Conservation (phyloP, 2,797 vertebrate species). For the Graptemys geographica region DNA sequence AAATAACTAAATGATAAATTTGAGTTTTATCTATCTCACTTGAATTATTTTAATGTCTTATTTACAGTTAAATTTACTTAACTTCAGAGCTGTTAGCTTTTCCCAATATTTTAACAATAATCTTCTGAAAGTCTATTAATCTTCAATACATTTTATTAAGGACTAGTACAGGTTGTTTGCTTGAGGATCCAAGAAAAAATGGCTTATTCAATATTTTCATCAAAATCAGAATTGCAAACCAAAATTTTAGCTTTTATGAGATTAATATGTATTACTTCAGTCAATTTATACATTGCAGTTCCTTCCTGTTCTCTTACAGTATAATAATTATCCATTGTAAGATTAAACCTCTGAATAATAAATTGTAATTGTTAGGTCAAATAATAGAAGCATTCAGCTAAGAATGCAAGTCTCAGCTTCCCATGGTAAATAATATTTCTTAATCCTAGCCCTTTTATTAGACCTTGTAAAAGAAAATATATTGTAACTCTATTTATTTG, state of each 20-base stretch:
- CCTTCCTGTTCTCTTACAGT: background rate
- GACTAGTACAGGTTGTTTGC: background rate
- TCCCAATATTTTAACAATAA: background rate
- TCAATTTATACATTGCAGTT: background rate
- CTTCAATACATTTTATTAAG: background rate
- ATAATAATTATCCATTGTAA: background rate
- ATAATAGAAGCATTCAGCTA: background rate
- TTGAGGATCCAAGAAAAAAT: background rate
- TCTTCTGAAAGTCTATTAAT: background rate
- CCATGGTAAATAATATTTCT: background rate
- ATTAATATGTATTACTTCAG: background rate
- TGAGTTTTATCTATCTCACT: background rate
- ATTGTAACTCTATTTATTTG: accelerated
- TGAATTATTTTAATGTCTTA: background rate
- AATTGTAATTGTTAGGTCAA: background rate
- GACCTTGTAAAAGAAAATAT: background rate
- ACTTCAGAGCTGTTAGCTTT: background rate
- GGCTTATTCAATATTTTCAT: background rate
- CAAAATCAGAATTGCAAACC: background rate
- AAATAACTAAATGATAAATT: background rate
- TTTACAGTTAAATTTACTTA: background rate
- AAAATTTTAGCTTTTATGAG: background rate
- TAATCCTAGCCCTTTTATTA: background rate
- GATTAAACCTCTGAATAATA: background rate
- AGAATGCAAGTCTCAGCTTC: background rate